phyloP scores from a whole-genome alignment of 2,113 vertebrate species.

The Trogon melanurus region DNA sequence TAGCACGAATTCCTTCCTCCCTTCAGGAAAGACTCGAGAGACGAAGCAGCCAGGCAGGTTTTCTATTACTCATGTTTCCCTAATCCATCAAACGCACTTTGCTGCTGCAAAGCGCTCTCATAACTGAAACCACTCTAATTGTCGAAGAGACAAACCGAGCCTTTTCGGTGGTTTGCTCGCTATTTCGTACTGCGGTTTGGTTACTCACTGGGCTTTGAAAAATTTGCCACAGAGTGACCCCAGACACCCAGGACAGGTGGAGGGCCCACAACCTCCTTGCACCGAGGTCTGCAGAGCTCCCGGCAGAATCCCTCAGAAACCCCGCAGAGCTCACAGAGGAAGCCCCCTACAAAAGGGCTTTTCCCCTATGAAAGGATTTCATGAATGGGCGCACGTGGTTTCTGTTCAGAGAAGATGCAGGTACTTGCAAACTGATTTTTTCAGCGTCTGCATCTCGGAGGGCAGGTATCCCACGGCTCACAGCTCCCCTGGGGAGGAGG shows the following conservation, averaged over 20 bases:
- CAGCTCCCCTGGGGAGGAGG: background rate
- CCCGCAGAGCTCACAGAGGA: background rate
- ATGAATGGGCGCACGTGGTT: rapidly evolving
- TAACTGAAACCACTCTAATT: background rate
- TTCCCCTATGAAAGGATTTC: background rate
- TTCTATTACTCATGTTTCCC: background rate
- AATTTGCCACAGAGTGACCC: rapidly evolving
- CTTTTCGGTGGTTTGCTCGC: background rate
- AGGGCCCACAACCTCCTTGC: background rate
- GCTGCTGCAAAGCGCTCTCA: background rate
- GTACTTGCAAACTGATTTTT: background rate
- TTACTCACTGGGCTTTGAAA: background rate
- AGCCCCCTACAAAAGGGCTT: background rate
- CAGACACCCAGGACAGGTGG: background rate
- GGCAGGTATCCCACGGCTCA: background rate
- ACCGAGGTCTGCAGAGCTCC: rapidly evolving
- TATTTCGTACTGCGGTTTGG: background rate
- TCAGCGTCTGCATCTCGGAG: background rate
- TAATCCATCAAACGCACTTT: background rate
- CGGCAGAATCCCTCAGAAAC: background rate
- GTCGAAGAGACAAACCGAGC: background rate
- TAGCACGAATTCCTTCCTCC: background rate
- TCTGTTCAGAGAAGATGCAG: background rate
- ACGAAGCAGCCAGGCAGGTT: background rate
- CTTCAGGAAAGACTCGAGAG: background rate